phyloP scores from a whole-genome alignment of 2,888 invertebrate genomes.

The Calameuta filiformis region DNA sequence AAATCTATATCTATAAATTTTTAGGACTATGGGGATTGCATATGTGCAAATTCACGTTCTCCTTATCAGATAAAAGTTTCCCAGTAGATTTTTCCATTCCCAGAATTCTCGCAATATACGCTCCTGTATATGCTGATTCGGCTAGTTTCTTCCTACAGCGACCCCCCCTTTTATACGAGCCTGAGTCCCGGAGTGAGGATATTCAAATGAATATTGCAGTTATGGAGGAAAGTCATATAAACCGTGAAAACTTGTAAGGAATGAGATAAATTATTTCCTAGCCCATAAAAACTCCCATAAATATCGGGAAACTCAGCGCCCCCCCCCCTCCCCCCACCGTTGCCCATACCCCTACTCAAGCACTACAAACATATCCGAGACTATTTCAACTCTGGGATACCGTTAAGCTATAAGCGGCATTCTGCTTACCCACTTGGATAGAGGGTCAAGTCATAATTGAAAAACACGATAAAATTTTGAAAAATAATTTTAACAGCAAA shows the following conservation, averaged over 20 bases:
- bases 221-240: conserved; percentile 36
- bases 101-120: conserved; percentile 14
- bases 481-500: background rate
- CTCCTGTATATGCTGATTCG: conserved; percentile 20
- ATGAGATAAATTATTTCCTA: conserved; percentile 45
- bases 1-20: too few relatives aligned
- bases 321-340: background rate
- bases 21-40: too few relatives aligned
- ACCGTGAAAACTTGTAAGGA: conserved; percentile 36
- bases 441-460: background rate
- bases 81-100: background rate
- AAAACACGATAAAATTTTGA: background rate
- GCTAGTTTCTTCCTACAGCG: conserved; percentile 8
- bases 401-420: background rate
- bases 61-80: background rate
- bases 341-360: background rate
- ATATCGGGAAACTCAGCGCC: conserved; percentile 25
- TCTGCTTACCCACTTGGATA: background rate
- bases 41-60: background rate
- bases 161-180: conserved; percentile 15
- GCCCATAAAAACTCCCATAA: conserved; percentile 46
- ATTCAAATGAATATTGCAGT: conserved; percentile 53
- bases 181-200: conserved; percentile 6
- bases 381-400: background rate
- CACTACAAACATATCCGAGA: background rate